Percentiles rank a stretch among this genome's conserved stretches.
phyloP scores from a whole-genome alignment of 2,797 vertebrate genomes.

The Danio kyathit region DNA sequence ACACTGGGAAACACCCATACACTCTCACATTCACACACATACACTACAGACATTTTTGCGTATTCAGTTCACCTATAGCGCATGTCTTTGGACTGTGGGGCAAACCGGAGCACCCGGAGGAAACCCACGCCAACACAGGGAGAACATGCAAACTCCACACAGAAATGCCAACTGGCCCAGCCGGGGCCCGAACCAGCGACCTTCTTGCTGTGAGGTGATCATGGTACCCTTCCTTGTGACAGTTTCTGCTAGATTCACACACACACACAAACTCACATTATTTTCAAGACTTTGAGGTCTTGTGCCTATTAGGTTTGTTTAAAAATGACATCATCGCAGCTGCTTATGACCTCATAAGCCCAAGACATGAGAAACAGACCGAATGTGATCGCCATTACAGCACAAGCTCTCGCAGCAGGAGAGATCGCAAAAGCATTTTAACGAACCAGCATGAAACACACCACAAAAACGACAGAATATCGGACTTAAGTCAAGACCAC shows the following conservation, averaged over 20 bases:
- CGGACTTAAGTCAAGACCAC: not conserved
- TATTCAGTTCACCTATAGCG: no score
- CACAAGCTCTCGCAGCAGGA: not conserved
- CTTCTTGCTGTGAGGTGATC: no score
- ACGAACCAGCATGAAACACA: not conserved
- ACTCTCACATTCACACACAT: no score
- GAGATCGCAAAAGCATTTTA: slow-evolving; percentile 7
- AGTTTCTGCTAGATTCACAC: not conserved
- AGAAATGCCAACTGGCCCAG: no score
- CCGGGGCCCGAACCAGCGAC: no score
- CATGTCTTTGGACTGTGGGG: no score
- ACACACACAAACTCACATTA: not conserved
- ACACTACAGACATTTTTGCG: no score
- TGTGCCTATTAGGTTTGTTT: slow-evolving; percentile 31
- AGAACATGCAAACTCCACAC: no score
- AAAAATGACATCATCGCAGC: slow-evolving; percentile 35
- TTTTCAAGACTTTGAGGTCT: not conserved
- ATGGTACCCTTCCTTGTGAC: not conserved
- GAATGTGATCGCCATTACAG: slow-evolving; percentile 21
- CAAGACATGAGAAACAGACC: not conserved
- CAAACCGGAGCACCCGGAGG: no score
- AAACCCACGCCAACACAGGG: no score
- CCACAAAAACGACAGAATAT: not conserved
- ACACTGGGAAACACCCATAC: no score
- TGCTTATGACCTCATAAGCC: slow-evolving; percentile 44